Base-by-base conservation (phyloP, 2,113 vertebrate species). In the Ailurus styani region DNA sequence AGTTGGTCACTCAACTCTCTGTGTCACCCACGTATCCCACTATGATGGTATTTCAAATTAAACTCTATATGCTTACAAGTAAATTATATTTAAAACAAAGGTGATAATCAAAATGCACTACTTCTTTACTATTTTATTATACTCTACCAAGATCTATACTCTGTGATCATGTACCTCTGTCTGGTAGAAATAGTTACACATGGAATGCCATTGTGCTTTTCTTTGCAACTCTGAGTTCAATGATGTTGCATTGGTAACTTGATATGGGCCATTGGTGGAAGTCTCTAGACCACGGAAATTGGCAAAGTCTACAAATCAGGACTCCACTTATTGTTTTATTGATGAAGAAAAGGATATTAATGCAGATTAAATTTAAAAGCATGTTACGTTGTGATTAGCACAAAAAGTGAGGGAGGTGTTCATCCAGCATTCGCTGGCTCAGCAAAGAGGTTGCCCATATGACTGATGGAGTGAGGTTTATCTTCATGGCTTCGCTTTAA, bases 81-180 rank as follows among this genome's bases (percentile, higher is more conserved):
- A 64, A 52, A 54, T n/a, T 2, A 27, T 62, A 34, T 29, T 20
- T 57, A 62, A 55, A 37, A 31, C 34, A 87, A 57, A 54, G 64
- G 23, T 31, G 68, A 20, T 9, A 52, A 54, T 75, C 29, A 75
- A 42, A 75, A 27, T 1, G 13, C 64, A 27, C 21, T 3, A 0
- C 15, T 45, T 9, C 20, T 37, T 77, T 15, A 20, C 27, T 14
- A 11, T 21, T 31, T 25, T 18, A 7, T 34, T 52, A 3, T 5
- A 4, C 18, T 18, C 79, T 4, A 31, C 70, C n/a, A 0, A 8
- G 0, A 1, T 6, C 52, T 42, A 0, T 45, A 31, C 12, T 9
- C 40, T 6, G 18, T 37, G 62, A 27, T n/a, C 42, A 3, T 4
- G 4, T 11, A 1, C 29, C 29, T 60, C 75, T 17, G 4, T 13